Base-by-base conservation (phyloP, 35 echinoderm and acorn worm genomes). In the Strongylocentrotus purpuratus region DNA sequence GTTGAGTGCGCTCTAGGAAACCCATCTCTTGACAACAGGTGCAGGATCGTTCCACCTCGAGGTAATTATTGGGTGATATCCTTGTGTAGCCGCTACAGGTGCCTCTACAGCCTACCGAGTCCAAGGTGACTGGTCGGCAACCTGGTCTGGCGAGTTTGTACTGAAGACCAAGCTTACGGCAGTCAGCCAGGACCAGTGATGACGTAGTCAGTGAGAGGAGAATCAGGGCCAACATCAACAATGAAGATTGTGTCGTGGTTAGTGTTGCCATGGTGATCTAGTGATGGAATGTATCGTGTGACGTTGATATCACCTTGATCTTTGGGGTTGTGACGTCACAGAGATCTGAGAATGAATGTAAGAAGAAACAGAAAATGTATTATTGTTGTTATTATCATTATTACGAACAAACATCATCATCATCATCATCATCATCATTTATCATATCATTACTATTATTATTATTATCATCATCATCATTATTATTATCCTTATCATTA, bases 21-120 rank as follows among this genome's bases (percentile, higher is more conserved):
- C 94, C 92, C 33, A 88, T 47, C n/a, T 95, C 96, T 52, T 97
- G 86, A 55, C 96, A 97, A 71, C 96, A 97, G 59, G 95, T 78
- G 50, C 96, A 97, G 17, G 95, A 94, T 13, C 95, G 85, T 55
- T 97, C 96, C 28, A 96, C 86, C 87, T 94, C 95, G 7, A 95
- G 46, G 55, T 95, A 94, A 95, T 97, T 95, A 46, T 47, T 94
- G 4, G 96, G 94, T 32, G 96, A 97, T 32, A 97, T 92, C 15
- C 96, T 71, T 2, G 87, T 92, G 87, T 97, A 97, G 41, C 95
- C 94, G 22, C n/a, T 86, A 65, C 96, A 97, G 1, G 94, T 70
- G 11, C 96, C 96, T 12, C 96, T 28, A 33, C 96, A 97, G 28
- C 96, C 96, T 4, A 46, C 59, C 10, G 96, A 94, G 10, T 85